These are phyloP conservation scores for Anabacerthia variegaticeps DNA, from an alignment of 2,797 vertebrate species.

Conservation along the genomic window DNA sequence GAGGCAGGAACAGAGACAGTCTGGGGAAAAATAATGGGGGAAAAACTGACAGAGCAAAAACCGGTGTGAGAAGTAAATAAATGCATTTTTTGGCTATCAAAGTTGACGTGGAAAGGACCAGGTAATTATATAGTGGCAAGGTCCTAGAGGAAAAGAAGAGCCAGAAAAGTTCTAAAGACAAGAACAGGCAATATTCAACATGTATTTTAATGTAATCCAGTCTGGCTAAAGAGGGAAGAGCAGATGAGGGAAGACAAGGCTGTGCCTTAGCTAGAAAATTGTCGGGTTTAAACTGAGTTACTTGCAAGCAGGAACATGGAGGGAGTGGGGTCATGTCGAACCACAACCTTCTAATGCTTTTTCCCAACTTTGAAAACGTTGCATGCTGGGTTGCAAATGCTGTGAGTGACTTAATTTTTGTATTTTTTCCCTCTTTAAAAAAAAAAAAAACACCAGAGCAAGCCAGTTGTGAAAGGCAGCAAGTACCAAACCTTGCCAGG, in stretches of 20 bases:
- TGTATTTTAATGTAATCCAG: not conserved
- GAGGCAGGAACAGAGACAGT: not conserved
- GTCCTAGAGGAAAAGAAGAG: not conserved
- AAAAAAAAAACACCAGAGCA: slow-evolving; percentile 71
- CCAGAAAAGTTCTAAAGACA: not conserved
- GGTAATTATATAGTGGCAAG: not conserved
- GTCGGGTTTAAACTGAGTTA: not conserved
- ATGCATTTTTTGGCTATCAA: not conserved
- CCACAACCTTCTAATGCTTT: not conserved
- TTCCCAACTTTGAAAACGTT: not conserved
- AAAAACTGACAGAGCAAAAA: not conserved
- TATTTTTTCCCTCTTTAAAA: not conserved
- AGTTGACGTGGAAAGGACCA: not conserved
- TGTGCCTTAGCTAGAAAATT: not conserved
- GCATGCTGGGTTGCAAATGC: not conserved
- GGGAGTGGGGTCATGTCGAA: not conserved
- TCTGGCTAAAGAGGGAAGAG: not conserved
- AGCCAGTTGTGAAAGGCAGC: slow-evolving; percentile 74
- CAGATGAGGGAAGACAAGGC: not conserved
- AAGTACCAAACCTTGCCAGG: slow-evolving; percentile 93
- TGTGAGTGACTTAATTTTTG: not conserved
- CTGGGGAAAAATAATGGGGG: not conserved
- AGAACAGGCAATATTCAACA: not conserved
- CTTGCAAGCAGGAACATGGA: not conserved
- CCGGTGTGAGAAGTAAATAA: not conserved